Evolutionary conservation across 2,888 invertebrate genomes (phyloP).

Genomic region (Sesia bembeciformis): DNA sequence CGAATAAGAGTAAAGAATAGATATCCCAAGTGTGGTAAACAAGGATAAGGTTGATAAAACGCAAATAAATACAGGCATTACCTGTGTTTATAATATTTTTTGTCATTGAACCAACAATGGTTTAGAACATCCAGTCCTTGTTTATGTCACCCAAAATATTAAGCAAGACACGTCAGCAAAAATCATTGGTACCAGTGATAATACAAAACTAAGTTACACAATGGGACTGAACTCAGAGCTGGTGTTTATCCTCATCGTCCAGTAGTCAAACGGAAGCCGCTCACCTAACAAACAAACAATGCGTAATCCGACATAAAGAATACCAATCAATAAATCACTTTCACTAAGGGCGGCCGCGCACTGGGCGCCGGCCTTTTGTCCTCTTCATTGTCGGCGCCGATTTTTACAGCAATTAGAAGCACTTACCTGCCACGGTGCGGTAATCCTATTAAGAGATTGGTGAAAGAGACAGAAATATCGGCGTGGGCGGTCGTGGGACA

Average conservation of each 20-base stretch:
- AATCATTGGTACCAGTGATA: too few relatives aligned
- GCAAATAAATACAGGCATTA: too few relatives aligned
- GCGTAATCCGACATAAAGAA: slow-evolving; percentile 49
- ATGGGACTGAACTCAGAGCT: neutral
- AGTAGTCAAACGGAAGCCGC: slow-evolving; percentile 38
- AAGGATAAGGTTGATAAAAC: too few relatives aligned
- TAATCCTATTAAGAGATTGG: slow-evolving; percentile 59
- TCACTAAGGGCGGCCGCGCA: slow-evolving; percentile 45
- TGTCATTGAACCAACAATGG: too few relatives aligned
- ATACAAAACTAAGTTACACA: neutral
- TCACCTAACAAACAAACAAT: slow-evolving; percentile 51
- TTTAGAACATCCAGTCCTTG: too few relatives aligned
- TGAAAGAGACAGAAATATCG: slow-evolving; percentile 18
- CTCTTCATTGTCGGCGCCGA: slow-evolving; percentile 54
- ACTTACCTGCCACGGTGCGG: slow-evolving; percentile 62
- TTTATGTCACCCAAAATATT: too few relatives aligned
- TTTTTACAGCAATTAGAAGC: slow-evolving; percentile 72
- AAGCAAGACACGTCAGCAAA: too few relatives aligned
- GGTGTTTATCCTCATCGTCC: neutral
- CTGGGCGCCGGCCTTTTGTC: slow-evolving; percentile 59
- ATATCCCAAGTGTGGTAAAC: too few relatives aligned
- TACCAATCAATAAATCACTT: slow-evolving; percentile 70
- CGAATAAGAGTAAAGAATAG: too few relatives aligned
- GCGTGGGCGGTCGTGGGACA: slow-evolving; percentile 39
- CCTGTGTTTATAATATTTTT: too few relatives aligned